Evolutionary conservation across 2,113 vertebrate species (phyloP), one percentile per base, ranked within the genome.

Genomic region (Aptenodytes forsteri): DNA sequence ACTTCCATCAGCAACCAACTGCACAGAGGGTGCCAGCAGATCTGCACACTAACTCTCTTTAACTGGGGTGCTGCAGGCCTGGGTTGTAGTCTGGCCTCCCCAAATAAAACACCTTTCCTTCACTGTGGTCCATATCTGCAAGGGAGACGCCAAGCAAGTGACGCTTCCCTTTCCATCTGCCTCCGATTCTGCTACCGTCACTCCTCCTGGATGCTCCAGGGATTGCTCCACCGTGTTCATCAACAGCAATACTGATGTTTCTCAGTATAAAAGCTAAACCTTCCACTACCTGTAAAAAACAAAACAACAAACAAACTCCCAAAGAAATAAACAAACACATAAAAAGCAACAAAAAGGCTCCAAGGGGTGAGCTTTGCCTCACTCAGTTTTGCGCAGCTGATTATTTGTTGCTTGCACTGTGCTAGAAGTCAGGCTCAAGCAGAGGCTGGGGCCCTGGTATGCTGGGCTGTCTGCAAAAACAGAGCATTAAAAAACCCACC

Each of bases 101-200:
- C 20, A 76, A 7, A 92, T 21, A 67, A 56, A 91, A 73, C 30
- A 46, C 4, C 3, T 36, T 96, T 65, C 46, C 40, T 76, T 69
- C 26, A 40, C 0, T 47, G 21, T 52, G n/a, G 23, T 47, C 44
- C 11, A 1, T 22, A 80, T 86, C 23, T 88, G 26, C 34, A 61
- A 77, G 23, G 44, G 23, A 61, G 17, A 55, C 2, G 6, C 8
- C 70, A 67, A 75, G 55, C 17, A 71, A 83, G 15, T 20, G 34
- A 52, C 36, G 54, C 4, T 46, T 86, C 27, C 34, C 10, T 47
- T 52, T 55, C 25, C 29, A 42, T 38, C 64, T 77, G 25, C 62
- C 54, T 49, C 73, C 0, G 0, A 11, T 38, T 69, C 66, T 50
- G 67, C 36, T 44, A 44, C 16, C 1, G 2, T 22, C 50, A 49